These are phyloP conservation scores for Drosophila grimshawi DNA, from an alignment of 1,140 invertebrate species.

Conservation along the genomic window DNA sequence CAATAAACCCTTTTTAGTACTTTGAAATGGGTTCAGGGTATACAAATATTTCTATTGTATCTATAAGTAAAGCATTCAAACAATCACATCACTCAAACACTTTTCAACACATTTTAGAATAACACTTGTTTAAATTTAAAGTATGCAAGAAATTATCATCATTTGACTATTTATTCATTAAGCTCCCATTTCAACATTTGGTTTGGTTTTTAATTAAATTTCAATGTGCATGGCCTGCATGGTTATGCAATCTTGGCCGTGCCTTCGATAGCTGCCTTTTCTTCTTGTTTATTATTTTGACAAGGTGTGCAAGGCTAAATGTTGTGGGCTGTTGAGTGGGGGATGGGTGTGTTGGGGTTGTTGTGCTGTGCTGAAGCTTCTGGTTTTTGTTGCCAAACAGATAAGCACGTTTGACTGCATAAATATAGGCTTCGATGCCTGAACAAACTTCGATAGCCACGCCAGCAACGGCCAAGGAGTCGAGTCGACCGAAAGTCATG, in stretches of 20 bases:
- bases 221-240: background rate
- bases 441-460: constrained; percentile 59
- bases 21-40: too few relatives aligned
- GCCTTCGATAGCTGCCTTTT: background rate
- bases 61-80: background rate
- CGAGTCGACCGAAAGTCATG: constrained; percentile 11
- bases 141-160: too few relatives aligned
- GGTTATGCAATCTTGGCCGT: background rate
- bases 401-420: constrained; percentile 75
- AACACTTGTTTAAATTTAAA: too few relatives aligned
- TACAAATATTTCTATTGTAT: background rate
- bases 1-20: too few relatives aligned
- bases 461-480: constrained; percentile 8
- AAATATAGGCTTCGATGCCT: constrained; percentile 68
- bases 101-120: background rate
- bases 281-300: background rate
- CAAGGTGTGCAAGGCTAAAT: background rate
- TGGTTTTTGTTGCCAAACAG: constrained; percentile 16
- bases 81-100: background rate
- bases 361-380: constrained; percentile 2
- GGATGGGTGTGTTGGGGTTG: background rate
- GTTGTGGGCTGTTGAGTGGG: background rate
- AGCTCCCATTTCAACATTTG: background rate
- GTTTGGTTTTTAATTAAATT: background rate
- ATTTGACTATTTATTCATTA: background rate